Evolutionary conservation across 2,888 invertebrate species (phyloP), one percentile per base, ranked within the genome.

Genomic region (Drosophila affinis): DNA sequence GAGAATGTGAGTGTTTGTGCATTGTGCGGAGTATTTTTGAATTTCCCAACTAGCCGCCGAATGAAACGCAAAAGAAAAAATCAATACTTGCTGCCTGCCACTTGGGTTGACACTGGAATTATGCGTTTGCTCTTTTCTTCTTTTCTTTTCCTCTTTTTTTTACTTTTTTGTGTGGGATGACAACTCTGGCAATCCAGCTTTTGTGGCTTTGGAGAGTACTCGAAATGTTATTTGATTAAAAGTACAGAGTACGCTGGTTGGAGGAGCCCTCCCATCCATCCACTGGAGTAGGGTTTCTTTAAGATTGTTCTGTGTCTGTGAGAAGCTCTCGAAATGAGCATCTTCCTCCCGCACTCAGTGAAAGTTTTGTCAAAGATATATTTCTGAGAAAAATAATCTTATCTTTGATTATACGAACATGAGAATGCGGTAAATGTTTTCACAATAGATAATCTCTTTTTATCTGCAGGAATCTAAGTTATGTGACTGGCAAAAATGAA

Each of bases 71-170:
- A 27, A 49, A 60, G 62, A 68, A 74, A 65, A 68, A 79, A 86
- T 79, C 83, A 65, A 80, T 84, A 76, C 67, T 55, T 39, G 14
- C 29, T 39, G 39, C 39, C 39, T 64, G 58, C 53, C 65, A 71
- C 77, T 85, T 62, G 61, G 53, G 14, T 39, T 79, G 73, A 69
- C 71, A 70, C 73, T 76, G 68, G 76, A 73, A 76, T 70, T 75
- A 73, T 78, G 81, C 69, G 39, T 44, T 59, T 46, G 60, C 58
- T 59, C 59, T 48, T 53, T 24, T 24, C 24, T 34, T 14, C 32
- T 44, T 51, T 54, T 49, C 44, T 18, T 21, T 29, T 51, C 29
- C 17, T 10, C n/a, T 17, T 45, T 10, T 14, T 29, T 46, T 53
- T 21, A 1, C 18, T 21, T 21, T 21, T 21, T 21, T 21, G 21